Conservation (phyloP, 2,113 vertebrate species). For the Crotalus tigris region DNA sequence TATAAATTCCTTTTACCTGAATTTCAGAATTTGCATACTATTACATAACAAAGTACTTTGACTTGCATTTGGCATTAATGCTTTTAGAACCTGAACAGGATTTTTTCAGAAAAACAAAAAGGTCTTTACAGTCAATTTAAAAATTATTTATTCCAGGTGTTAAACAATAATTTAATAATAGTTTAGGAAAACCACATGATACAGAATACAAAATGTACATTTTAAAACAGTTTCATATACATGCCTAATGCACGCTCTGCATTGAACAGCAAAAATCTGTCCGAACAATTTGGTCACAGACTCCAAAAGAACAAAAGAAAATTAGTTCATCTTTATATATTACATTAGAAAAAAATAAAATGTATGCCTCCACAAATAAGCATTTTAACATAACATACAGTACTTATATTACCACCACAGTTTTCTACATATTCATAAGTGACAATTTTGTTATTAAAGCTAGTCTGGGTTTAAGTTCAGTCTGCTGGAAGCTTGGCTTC, state of each 20-base stretch:
- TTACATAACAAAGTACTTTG: constrained; percentile 63
- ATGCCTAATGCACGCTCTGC: constrained; percentile 61
- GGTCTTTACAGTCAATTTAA: constrained; percentile 57
- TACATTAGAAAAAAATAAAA: background rate
- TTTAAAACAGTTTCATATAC: constrained; percentile 62
- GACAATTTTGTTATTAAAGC: constrained; percentile 51
- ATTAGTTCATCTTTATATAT: background rate
- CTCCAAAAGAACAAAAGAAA: background rate
- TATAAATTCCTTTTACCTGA: constrained; percentile 46
- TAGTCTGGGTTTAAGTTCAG: constrained; percentile 19
- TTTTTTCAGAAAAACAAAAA: constrained; percentile 36
- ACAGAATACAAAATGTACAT: constrained; percentile 67
- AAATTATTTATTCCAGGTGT: constrained; percentile 46
- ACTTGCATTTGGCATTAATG: constrained; percentile 40
- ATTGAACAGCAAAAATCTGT: constrained; percentile 24
- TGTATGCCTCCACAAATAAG: background rate
- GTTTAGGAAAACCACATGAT: constrained; percentile 67
- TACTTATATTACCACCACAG: constrained; percentile 53
- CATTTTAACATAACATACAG: constrained; percentile 13
- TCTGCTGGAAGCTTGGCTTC: constrained; percentile 48
- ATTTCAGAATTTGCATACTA: constrained; percentile 57
- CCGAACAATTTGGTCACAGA: background rate
- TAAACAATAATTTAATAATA: constrained; percentile 56
- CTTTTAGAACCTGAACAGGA: constrained; percentile 46
- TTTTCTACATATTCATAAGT: constrained; percentile 56